Evolutionary conservation across 2,888 invertebrate species (phyloP).

Genomic region (Cynaeus angustus): DNA sequence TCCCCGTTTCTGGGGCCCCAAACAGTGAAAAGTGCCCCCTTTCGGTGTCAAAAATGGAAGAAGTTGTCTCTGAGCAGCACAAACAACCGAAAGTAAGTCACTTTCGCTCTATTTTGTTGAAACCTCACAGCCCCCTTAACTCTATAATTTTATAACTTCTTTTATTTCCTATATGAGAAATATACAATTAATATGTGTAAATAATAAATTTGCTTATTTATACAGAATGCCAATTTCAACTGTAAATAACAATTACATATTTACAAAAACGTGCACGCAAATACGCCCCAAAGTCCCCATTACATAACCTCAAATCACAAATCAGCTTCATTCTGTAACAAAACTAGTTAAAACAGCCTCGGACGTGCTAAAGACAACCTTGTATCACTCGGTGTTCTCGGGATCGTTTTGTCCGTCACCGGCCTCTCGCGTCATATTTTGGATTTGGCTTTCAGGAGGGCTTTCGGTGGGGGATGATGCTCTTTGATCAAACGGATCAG

Average conservation of each 20-base stretch:
- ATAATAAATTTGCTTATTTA: conserved; percentile 65
- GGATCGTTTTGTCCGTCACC: conserved; percentile 72
- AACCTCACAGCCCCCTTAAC: neutral
- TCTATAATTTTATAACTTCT: conserved; percentile 42
- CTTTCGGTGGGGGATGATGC: conserved; percentile 52
- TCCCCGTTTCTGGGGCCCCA: no score
- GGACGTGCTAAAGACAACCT: conserved; percentile 39
- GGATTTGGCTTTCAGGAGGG: conserved; percentile 62
- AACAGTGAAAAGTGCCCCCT: no score
- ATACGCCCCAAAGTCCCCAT: conserved; percentile 30
- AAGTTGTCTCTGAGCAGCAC: no score
- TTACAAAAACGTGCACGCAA: conserved; percentile 61
- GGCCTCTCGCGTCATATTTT: conserved; percentile 75
- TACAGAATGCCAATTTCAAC: conserved; percentile 63
- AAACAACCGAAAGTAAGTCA: no score
- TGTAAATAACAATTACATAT: conserved; percentile 66
- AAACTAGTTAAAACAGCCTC: conserved; percentile 33
- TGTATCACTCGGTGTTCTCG: conserved; percentile 63
- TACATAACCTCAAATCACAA: conserved; percentile 35
- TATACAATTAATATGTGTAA: conserved; percentile 66
- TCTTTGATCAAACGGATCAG: conserved; percentile 62
- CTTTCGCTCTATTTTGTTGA: no score
- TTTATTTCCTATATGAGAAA: conserved; percentile 64
- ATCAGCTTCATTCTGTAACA: conserved; percentile 27
- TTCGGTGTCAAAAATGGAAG: no score